A percentile compares a stretch with the other conserved stretches of the same genome.
phyloP scores from a whole-genome alignment of 2,797 vertebrate genomes.

The Enteromius mattozi region DNA sequence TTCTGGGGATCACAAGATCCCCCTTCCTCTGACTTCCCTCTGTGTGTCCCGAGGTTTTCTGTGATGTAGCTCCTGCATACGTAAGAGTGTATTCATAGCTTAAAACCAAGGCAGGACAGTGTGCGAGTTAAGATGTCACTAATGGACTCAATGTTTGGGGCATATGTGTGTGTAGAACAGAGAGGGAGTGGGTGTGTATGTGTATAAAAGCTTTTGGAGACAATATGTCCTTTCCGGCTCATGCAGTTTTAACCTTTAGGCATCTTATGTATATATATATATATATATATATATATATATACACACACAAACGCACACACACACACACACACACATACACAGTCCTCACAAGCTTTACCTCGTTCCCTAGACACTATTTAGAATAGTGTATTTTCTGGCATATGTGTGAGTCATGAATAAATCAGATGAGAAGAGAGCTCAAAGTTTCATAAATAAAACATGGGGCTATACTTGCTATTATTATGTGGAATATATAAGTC shows the following conservation, averaged over 20 bases:
- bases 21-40: background rate
- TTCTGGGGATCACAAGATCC: conserved; percentile 27
- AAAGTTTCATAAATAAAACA: conserved; percentile 40
- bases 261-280: conserved; percentile 3
- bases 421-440: conserved; percentile 19
- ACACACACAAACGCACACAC: background rate
- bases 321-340: background rate
- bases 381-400: conserved; percentile 19
- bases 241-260: conserved; percentile 38
- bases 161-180: conserved; percentile 2
- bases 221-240: conserved; percentile 25
- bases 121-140: conserved; percentile 33
- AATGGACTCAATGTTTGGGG: conserved; percentile 35
- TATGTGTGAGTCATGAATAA: conserved; percentile 36
- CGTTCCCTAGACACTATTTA: background rate
- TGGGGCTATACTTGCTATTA: conserved; percentile 14
- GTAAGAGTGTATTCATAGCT: conserved; percentile 35
- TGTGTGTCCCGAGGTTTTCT: conserved; percentile 29
- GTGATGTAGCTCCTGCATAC: conserved; percentile 19
- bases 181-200: background rate
- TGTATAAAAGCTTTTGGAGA: conserved; percentile 42
- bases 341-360: conserved; percentile 1
- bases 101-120: conserved; percentile 35
- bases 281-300: background rate
- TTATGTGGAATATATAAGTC: conserved; percentile 17